Evolutionary conservation across 2,888 invertebrate species (phyloP).

Genomic region (Eilema sororculum): DNA sequence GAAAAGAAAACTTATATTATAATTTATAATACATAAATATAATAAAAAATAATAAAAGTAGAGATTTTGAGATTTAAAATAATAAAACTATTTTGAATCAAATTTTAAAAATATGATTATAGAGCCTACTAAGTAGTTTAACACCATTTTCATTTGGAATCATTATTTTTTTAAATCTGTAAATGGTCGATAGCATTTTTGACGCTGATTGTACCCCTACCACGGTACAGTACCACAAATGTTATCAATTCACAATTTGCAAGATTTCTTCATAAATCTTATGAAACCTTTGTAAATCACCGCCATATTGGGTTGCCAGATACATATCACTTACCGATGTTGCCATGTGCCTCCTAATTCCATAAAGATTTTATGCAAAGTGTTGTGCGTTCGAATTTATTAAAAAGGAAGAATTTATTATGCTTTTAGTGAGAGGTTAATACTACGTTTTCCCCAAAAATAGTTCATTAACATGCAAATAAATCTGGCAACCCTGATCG

Average conservation of each 20-base stretch:
- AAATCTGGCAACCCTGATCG: conserved; percentile 39
- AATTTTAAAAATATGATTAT: too few species aligned
- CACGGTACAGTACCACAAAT: conserved; percentile 28
- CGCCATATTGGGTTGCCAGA: conserved; percentile 38
- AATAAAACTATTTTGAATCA: too few species aligned
- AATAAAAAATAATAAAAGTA: too few species aligned
- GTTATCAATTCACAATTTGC: conserved; percentile 45
- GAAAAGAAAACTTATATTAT: too few species aligned
- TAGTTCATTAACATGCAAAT: background rate
- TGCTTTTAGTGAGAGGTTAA: conserved; percentile 12
- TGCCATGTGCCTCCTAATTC: conserved; percentile 15
- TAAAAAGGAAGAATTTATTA: conserved; percentile 4
- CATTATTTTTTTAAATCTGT: background rate
- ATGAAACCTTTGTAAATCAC: conserved; percentile 10
- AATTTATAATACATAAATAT: background rate
- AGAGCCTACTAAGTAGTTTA: too few species aligned
- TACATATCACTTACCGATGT: conserved; percentile 6
- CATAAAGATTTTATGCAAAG: conserved; percentile 3
- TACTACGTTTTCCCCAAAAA: background rate
- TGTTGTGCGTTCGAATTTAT: conserved; percentile 22
- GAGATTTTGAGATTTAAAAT: too few species aligned
- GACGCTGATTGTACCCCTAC: background rate
- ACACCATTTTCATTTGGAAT: too few species aligned
- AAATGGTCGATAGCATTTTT: too few species aligned
- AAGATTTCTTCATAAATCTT: conserved; percentile 25